Conservation (phyloP, 2,888 invertebrate genomes). For the Drosophila infuscata region DNA sequence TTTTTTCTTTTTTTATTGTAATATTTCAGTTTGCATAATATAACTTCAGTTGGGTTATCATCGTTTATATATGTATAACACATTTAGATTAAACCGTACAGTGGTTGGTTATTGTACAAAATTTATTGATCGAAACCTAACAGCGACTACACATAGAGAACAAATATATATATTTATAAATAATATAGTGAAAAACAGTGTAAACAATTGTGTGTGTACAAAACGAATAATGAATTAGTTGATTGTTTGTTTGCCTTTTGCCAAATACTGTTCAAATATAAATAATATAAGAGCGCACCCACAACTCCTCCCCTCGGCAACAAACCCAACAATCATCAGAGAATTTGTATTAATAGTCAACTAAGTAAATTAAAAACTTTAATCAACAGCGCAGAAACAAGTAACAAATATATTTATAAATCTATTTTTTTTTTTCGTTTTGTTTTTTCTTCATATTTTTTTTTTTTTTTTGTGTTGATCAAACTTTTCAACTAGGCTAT, state of each 20-base stretch:
- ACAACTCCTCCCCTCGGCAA: slow-evolving; percentile 4
- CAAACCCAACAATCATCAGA: slow-evolving; percentile 22
- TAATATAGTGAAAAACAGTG: slow-evolving; percentile 41
- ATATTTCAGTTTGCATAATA: slow-evolving; percentile 42
- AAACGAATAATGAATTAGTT: slow-evolving; percentile 50
- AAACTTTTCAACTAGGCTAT: slow-evolving; percentile 56
- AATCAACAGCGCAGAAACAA: slow-evolving; percentile 69
- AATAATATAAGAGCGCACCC: slow-evolving; percentile 23
- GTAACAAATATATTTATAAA: slow-evolving; percentile 64
- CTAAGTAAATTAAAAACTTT: slow-evolving; percentile 63
- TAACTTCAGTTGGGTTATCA: slow-evolving; percentile 50
- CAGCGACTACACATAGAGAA: slow-evolving; percentile 75
- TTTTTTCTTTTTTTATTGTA: slow-evolving; percentile 13
- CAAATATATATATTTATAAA: slow-evolving; percentile 55
- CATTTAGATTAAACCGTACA: slow-evolving; percentile 35
- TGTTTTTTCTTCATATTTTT: slow-evolving; percentile 15
- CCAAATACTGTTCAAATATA: slow-evolving; percentile 53
- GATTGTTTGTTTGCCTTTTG: slow-evolving; percentile 46
- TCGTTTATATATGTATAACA: slow-evolving; percentile 44
- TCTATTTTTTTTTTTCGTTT: slow-evolving; percentile 16
- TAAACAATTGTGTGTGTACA: slow-evolving; percentile 62
- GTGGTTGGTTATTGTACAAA: slow-evolving; percentile 52
- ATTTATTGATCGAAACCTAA: slow-evolving; percentile 52
- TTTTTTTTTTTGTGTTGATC: slow-evolving; percentile 47
- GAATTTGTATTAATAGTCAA: slow-evolving; percentile 64